Evolutionary conservation across 1,140 invertebrate genomes (phyloP).

Genomic region (Paraescarpia echinospica): DNA sequence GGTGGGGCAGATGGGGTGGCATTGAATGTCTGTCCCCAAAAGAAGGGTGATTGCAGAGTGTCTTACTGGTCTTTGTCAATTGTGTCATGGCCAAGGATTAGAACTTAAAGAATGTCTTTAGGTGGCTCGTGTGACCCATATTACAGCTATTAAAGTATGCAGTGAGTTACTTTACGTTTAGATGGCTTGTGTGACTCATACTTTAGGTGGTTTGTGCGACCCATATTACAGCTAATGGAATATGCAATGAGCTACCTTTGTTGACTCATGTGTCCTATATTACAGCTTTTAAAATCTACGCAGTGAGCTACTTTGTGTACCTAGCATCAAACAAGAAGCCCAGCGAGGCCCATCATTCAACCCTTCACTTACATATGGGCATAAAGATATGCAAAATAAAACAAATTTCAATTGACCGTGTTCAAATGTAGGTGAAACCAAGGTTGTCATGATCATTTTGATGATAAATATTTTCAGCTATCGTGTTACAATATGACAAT

Average conservation of each 20-base stretch:
- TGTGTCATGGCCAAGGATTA: not conserved
- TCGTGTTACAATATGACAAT: not conserved
- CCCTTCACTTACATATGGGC: too few species aligned
- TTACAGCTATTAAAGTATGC: too few species aligned
- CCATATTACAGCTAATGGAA: too few species aligned
- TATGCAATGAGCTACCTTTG: not conserved
- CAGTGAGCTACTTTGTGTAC: not conserved
- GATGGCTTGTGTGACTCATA: too few species aligned
- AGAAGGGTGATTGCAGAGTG: not conserved
- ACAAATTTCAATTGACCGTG: not conserved
- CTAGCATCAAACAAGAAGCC: not conserved
- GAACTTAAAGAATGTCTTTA: not conserved
- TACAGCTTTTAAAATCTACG: too few species aligned
- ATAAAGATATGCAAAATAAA: too few species aligned
- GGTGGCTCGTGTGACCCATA: too few species aligned
- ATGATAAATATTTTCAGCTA: not conserved
- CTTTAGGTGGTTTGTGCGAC: too few species aligned
- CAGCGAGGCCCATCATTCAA: not conserved
- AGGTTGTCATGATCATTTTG: not conserved
- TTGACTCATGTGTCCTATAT: not conserved
- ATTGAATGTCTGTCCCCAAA: not conserved
- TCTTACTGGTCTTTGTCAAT: not conserved
- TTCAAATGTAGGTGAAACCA: not conserved
- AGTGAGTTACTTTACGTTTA: too few species aligned
- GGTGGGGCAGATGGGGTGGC: not conserved